Evolutionary conservation across 2,888 invertebrate species (phyloP).

Genomic region (Hesperia comma): DNA sequence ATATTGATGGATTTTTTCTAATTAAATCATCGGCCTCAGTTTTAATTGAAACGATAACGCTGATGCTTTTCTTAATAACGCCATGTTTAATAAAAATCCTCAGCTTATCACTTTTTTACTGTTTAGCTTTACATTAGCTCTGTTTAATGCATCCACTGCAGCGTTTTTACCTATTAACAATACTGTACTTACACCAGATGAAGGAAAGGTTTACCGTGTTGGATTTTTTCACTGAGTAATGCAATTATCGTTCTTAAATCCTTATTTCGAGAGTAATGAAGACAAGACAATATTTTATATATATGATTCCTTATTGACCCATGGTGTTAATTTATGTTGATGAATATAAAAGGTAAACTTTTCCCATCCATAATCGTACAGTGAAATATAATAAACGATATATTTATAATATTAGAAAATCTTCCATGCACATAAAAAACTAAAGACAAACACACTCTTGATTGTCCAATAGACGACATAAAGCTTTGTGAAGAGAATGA

Average conservation of each 20-base stretch:
- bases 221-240: neutral
- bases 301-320: too few species aligned
- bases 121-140: slow-evolving; percentile 47
- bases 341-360: slow-evolving; percentile 47
- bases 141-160: slow-evolving; percentile 62
- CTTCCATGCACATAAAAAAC: slow-evolving; percentile 83
- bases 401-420: slow-evolving; percentile 63
- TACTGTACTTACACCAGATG: slow-evolving; percentile 47
- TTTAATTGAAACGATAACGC: slow-evolving; percentile 33
- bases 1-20: neutral
- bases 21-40: slow-evolving; percentile 7
- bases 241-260: neutral
- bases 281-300: neutral
- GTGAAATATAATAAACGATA: slow-evolving; percentile 54
- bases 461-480: slow-evolving; percentile 52
- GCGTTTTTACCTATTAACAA: slow-evolving; percentile 48
- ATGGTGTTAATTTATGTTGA: neutral
- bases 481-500: slow-evolving; percentile 46
- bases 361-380: slow-evolving; percentile 59
- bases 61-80: slow-evolving; percentile 42
- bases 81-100: slow-evolving; percentile 33
- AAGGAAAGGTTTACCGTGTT: slow-evolving; percentile 41
- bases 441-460: slow-evolving; percentile 83
- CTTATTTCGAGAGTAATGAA: neutral
- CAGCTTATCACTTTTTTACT: slow-evolving; percentile 44